A percentile compares a stretch with the other conserved stretches of the same genome.
Evolutionary conservation across 2,888 invertebrate species (phyloP).

Genomic region (Pyralis farinalis): DNA sequence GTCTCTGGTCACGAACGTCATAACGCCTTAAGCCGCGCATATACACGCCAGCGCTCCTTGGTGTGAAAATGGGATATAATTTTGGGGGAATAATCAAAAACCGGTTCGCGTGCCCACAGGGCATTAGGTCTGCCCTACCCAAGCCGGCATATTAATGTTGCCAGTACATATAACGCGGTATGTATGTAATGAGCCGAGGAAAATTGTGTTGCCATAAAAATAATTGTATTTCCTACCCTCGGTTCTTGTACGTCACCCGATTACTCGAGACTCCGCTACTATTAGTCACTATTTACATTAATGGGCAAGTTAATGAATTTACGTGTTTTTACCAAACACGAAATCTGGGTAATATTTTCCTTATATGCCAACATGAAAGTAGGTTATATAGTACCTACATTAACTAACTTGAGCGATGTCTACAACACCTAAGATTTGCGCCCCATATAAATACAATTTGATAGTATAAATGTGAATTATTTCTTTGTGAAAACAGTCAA

Average conservation of each 20-base stretch:
- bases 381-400: not conserved
- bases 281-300: slow-evolving; percentile 19
- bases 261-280: slow-evolving; percentile 33
- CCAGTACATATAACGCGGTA: slow-evolving; percentile 66
- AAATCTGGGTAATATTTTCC: slow-evolving; percentile 5
- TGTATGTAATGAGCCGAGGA: slow-evolving; percentile 78
- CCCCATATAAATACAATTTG: no score
- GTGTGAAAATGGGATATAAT: slow-evolving; percentile 80
- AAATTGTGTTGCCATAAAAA: slow-evolving; percentile 81
- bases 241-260: slow-evolving; percentile 50
- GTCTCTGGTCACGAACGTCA: slow-evolving; percentile 67
- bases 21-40: slow-evolving; percentile 48
- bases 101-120: slow-evolving; percentile 73
- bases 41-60: slow-evolving; percentile 49
- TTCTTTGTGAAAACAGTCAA: no score
- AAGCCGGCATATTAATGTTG: slow-evolving; percentile 73
- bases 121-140: slow-evolving; percentile 74
- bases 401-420: no score
- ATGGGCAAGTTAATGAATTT: slow-evolving; percentile 14
- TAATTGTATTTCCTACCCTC: slow-evolving; percentile 71
- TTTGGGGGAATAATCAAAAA: slow-evolving; percentile 78
- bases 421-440: no score
- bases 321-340: slow-evolving; percentile 8
- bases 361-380: not conserved
- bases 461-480: no score